These are phyloP conservation scores for Calameuta filiformis DNA, from an alignment of 2,888 invertebrate genomes.

Conservation along the genomic window DNA sequence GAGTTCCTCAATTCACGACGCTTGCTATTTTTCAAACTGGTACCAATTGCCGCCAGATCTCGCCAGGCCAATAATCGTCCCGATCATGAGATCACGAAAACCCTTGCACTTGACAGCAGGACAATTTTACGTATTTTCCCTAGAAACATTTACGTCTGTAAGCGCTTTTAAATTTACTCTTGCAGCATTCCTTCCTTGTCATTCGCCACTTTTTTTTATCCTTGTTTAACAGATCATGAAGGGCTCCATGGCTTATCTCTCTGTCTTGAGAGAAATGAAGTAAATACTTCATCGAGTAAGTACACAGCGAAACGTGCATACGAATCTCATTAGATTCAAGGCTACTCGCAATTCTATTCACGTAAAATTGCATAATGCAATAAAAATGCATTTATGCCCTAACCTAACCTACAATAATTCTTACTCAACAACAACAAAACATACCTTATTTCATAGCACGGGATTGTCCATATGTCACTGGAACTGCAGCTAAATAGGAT, in stretches of 20 bases:
- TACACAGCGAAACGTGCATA: neutral
- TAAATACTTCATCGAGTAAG: slow-evolving; percentile 11
- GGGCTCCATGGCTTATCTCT: slow-evolving; percentile 35
- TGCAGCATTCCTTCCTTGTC: neutral
- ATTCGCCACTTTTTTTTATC: neutral
- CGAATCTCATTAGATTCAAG: neutral
- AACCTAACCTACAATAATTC: neutral
- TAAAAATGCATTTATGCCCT: neutral
- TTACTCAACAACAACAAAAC: neutral
- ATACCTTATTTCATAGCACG: neutral
- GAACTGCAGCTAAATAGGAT: neutral
- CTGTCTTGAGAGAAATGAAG: slow-evolving; percentile 27
- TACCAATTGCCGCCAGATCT: neutral
- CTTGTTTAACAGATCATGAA: slow-evolving; percentile 31
- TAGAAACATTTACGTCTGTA: neutral
- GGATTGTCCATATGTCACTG: neutral
- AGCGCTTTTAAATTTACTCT: neutral
- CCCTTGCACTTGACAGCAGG: neutral
- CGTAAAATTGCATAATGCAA: neutral
- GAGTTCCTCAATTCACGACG: neutral
- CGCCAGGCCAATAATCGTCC: neutral
- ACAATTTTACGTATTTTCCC: neutral
- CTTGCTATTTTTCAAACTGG: neutral
- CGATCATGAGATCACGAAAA: neutral
- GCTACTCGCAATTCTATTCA: neutral